Percentiles rank a stretch among this genome's conserved stretches.
phyloP scores from a whole-genome alignment of 2,797 vertebrate species.

The Tinamus major region DNA sequence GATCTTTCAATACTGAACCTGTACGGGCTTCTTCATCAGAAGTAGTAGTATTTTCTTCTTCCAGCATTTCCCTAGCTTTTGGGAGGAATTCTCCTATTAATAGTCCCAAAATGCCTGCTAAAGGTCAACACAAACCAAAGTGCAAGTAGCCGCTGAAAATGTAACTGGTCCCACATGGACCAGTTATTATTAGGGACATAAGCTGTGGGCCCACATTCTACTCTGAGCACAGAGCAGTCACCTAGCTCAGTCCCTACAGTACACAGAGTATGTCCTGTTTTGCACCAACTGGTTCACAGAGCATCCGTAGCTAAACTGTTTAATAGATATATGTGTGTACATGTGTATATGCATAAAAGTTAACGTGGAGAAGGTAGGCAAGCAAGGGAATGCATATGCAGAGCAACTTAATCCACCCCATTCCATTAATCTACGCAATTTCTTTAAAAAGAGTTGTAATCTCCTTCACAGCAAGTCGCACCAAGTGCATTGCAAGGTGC shows the following conservation, averaged over 20 bases:
- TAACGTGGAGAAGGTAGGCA: conserved; percentile 17
- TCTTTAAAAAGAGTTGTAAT: conserved; percentile 56
- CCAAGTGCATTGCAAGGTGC: conserved; percentile 44
- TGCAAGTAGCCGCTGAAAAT: rapidly evolving
- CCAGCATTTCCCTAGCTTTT: not conserved
- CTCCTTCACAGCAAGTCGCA: conserved; percentile 62
- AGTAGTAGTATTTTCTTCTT: not conserved
- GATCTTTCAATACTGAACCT: not conserved
- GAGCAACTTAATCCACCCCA: conserved; percentile 54
- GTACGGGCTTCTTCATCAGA: not conserved
- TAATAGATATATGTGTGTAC: too few species aligned
- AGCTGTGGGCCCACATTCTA: not conserved
- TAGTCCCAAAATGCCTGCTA: not conserved
- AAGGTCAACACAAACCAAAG: not conserved
- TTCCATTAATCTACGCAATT: conserved; percentile 68
- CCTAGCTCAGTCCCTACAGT: not conserved
- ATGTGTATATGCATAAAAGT: not conserved
- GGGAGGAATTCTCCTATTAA: not conserved
- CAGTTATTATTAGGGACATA: rapidly evolving
- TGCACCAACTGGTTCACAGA: not conserved
- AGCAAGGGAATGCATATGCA: conserved; percentile 22
- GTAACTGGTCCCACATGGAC: not conserved
- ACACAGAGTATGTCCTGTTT: not conserved
- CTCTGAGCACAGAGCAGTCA: not conserved
- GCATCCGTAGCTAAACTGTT: not conserved